Evolutionary conservation across 2,113 vertebrate species (phyloP).

Genomic region (Condylura cristata): DNA sequence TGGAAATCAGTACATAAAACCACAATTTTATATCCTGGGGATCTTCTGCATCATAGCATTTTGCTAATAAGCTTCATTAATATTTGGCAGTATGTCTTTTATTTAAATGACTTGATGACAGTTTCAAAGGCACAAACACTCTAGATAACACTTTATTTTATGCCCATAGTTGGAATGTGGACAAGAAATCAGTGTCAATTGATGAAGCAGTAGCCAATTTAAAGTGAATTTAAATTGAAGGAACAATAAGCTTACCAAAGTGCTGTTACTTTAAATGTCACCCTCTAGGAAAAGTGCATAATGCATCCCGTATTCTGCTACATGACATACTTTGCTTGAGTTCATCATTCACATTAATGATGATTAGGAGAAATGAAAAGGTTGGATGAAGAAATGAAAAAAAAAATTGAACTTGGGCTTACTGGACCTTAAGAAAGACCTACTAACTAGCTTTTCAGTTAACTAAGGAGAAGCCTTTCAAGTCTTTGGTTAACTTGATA

Average conservation of each 20-base stretch:
- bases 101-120: conserved; percentile 60
- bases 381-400: conserved; percentile 26
- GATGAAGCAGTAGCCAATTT: conserved; percentile 50
- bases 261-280: background rate
- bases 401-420: background rate
- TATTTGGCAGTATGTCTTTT: conserved; percentile 63
- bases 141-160: conserved; percentile 41
- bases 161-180: conserved; percentile 22
- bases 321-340: background rate
- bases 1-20: conserved; percentile 36
- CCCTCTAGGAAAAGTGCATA: background rate
- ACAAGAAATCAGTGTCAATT: conserved; percentile 38
- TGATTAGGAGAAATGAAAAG: background rate
- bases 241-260: background rate
- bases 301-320: background rate
- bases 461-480: conserved; percentile 38
- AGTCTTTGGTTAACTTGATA: conserved; percentile 1
- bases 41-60: conserved; percentile 58
- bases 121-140: conserved; percentile 46
- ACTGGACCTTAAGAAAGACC: conserved; percentile 9
- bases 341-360: background rate
- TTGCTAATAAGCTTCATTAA: conserved; percentile 73
- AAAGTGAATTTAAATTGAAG: conserved; percentile 49
- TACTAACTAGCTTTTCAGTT: conserved; percentile 34
- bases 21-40: conserved; percentile 51